These are phyloP conservation scores for Drosophila sturtevanti DNA, from an alignment of 1,140 invertebrate genomes.

Conservation along the genomic window DNA sequence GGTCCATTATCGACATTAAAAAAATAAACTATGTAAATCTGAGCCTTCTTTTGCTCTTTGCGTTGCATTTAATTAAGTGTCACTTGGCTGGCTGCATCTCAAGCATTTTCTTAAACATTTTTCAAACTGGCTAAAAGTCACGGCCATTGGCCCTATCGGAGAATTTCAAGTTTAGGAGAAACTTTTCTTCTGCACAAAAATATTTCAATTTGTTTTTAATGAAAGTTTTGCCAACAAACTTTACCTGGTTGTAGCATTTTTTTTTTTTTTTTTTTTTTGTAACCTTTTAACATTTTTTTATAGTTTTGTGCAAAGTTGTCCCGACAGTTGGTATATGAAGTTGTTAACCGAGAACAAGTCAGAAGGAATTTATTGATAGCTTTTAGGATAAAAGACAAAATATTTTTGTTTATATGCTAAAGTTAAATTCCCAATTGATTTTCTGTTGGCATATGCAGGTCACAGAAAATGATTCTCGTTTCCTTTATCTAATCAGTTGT, in stretches of 20 bases:
- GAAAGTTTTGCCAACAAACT: conserved; percentile 2
- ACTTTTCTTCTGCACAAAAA: conserved; percentile 2
- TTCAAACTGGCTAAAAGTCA: neutral
- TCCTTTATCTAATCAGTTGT: neutral
- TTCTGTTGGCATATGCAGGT: no score
- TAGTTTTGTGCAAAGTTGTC: neutral
- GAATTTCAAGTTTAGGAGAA: neutral
- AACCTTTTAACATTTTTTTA: neutral
- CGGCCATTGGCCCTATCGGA: conserved; percentile 7
- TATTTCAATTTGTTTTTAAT: conserved; percentile 11
- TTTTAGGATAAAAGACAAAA: no score
- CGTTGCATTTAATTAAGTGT: conserved; percentile 23
- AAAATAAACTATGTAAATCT: neutral
- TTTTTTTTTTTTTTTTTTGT: neutral
- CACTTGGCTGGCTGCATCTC: neutral
- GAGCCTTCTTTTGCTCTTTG: neutral
- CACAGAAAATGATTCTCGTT: no score
- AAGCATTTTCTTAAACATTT: neutral
- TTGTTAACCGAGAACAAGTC: no score
- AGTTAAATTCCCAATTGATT: no score
- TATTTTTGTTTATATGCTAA: no score
- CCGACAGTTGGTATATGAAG: neutral
- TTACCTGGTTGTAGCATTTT: neutral
- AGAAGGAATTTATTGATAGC: no score
- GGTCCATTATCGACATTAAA: neutral